These are phyloP conservation scores for Musca domestica DNA, from an alignment of 1,140 invertebrate species.

Conservation along the genomic window DNA sequence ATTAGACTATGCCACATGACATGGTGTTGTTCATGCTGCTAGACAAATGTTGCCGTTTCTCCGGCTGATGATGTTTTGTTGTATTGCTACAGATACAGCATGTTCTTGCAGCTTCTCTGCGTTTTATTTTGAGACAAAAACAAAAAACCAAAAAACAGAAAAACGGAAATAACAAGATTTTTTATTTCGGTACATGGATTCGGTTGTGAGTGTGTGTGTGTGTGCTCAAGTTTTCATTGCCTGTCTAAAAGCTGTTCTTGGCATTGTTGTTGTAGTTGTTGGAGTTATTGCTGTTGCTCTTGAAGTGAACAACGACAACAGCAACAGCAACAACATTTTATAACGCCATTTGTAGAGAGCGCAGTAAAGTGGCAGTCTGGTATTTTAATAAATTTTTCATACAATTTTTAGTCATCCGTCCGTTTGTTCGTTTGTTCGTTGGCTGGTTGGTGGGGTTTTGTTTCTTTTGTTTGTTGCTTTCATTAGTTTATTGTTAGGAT, in stretches of 20 bases:
- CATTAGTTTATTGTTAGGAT: constrained; percentile 12
- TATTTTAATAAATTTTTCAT: constrained; percentile 23
- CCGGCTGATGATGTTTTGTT: not conserved
- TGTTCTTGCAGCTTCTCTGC: not conserved
- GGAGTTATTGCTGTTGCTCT: not conserved
- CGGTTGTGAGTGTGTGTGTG: not conserved
- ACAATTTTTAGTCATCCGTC: not conserved
- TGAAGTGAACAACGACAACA: constrained; percentile 6
- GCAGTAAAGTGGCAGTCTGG: constrained; percentile 7
- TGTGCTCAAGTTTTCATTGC: not conserved
- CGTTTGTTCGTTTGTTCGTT: not conserved
- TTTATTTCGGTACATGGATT: not conserved
- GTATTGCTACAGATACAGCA: not conserved
- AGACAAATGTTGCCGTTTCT: too few relatives aligned
- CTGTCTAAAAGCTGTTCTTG: constrained; percentile 2
- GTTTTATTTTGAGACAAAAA: too few relatives aligned
- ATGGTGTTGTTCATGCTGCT: too few relatives aligned
- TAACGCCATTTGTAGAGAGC: not conserved
- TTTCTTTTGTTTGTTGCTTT: constrained; percentile 1
- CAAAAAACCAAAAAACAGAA: too few relatives aligned
- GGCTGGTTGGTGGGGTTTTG: too few relatives aligned
- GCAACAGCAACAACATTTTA: not conserved
- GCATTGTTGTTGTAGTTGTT: not conserved
- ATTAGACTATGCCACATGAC: too few relatives aligned
- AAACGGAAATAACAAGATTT: constrained; percentile 18